Evolutionary conservation across 2,797 vertebrate species (phyloP).

Genomic region (Myripristis jacobus): DNA sequence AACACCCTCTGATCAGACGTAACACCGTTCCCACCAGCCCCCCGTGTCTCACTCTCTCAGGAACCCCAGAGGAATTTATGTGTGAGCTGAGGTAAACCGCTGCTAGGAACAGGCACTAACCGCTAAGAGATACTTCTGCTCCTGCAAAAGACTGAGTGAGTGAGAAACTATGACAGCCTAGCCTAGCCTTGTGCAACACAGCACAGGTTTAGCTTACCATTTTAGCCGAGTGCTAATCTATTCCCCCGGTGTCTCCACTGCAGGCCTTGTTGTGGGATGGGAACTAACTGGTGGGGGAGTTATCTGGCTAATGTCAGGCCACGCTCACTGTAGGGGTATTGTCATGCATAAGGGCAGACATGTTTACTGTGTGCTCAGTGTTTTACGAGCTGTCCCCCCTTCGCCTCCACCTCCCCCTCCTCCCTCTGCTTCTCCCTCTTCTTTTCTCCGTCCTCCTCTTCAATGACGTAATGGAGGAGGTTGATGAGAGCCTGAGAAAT

Average conservation of each 20-base stretch:
- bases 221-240: conserved; percentile 75
- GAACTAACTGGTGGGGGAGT: conserved; percentile 64
- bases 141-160: conserved; percentile 77
- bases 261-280: conserved; percentile 72
- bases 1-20: conserved; percentile 59
- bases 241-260: conserved; percentile 69
- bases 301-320: conserved; percentile 89
- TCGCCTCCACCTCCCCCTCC: conserved; percentile 54
- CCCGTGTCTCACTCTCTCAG: conserved; percentile 56
- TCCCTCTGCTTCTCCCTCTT: conserved; percentile 55
- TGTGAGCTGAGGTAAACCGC: conserved; percentile 80
- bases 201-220: conserved; percentile 61
- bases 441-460: conserved; percentile 73
- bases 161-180: conserved; percentile 64
- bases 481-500: conserved; percentile 87
- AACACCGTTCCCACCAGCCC: conserved; percentile 68
- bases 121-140: conserved; percentile 59
- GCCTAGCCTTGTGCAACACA: conserved; percentile 49
- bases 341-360: conserved; percentile 89
- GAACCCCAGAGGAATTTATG: conserved; percentile 61
- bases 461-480: conserved; percentile 86
- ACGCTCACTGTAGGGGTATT: conserved; percentile 88
- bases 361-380: conserved; percentile 91
- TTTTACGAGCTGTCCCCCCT: conserved; percentile 88
- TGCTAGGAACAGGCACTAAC: conserved; percentile 59